Conservation (phyloP, 1,140 invertebrate species). For the Lepidurus couesii region DNA sequence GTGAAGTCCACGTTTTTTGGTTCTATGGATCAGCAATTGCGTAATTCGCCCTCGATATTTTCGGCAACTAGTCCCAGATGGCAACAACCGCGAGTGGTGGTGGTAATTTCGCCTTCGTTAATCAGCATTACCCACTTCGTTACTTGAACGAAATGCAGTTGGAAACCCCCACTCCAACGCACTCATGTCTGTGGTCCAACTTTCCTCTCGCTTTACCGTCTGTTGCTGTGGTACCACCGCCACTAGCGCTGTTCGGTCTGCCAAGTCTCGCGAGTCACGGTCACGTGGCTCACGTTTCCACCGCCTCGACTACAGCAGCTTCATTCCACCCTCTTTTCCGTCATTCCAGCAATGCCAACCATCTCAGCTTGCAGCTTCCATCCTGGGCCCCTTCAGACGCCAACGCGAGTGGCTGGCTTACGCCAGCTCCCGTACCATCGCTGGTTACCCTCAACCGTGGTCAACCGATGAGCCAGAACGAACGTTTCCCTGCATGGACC, state of each 20-base stretch:
- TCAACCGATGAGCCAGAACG: slow-evolving; percentile 3
- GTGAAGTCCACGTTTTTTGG: background rate
- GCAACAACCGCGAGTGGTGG: background rate
- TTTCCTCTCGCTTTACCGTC: background rate
- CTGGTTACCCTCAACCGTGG: background rate
- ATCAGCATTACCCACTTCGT: background rate
- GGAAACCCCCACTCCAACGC: background rate
- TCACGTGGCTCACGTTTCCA: slow-evolving; percentile 17
- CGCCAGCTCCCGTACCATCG: background rate
- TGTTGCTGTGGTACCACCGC: slow-evolving; percentile 17
- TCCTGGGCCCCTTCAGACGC: background rate
- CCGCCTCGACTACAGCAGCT: background rate
- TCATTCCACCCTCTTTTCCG: background rate
- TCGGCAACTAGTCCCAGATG: background rate
- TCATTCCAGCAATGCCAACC: background rate
- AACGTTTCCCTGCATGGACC: background rate
- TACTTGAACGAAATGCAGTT: background rate
- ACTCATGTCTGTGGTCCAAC: background rate
- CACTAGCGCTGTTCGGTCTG: background rate
- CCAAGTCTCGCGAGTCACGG: background rate
- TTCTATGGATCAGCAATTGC: slow-evolving; percentile 15
- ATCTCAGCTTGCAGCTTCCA: background rate
- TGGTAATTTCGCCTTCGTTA: background rate
- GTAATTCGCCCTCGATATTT: background rate
- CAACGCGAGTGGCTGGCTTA: background rate